A percentile compares a stretch with the other conserved stretches of the same genome.
Evolutionary conservation across 2,113 vertebrate genomes (phyloP).

Genomic region (Brachyhypopomus gauderio): DNA sequence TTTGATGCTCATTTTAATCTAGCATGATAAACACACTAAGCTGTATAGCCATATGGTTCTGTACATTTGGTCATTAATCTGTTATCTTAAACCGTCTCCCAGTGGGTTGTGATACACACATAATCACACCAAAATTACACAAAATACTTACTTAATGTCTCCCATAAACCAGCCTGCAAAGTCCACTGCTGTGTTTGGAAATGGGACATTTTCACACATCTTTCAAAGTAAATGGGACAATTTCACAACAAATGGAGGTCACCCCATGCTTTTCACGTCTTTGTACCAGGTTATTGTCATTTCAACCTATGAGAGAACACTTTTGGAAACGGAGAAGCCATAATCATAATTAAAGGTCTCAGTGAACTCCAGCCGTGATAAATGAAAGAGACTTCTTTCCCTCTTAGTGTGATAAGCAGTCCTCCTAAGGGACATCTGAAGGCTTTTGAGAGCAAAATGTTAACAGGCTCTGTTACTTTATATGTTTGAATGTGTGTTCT

Average conservation of each 20-base stretch:
- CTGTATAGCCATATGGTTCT: too few species aligned
- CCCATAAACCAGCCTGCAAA: neutral
- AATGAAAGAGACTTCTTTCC: neutral
- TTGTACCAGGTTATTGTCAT: neutral
- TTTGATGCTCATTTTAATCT: too few species aligned
- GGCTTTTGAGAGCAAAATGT: conserved; percentile 12
- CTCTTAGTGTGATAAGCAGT: too few species aligned
- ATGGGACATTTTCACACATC: neutral
- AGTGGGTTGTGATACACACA: neutral
- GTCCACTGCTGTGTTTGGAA: neutral
- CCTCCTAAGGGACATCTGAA: neutral
- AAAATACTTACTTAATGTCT: neutral
- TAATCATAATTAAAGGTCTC: neutral
- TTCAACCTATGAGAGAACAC: neutral
- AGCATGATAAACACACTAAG: too few species aligned
- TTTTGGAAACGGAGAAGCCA: neutral
- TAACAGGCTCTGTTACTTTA: neutral
- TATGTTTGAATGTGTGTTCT: too few species aligned
- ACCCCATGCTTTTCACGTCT: neutral
- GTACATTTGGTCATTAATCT: too few species aligned
- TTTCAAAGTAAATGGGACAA: neutral
- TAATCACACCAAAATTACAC: neutral
- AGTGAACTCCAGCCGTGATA: neutral
- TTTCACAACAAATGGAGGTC: neutral
- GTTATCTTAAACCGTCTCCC: neutral